Conservation (phyloP, 2,888 invertebrate genomes). For the Acrocyrtus sp. region DNA sequence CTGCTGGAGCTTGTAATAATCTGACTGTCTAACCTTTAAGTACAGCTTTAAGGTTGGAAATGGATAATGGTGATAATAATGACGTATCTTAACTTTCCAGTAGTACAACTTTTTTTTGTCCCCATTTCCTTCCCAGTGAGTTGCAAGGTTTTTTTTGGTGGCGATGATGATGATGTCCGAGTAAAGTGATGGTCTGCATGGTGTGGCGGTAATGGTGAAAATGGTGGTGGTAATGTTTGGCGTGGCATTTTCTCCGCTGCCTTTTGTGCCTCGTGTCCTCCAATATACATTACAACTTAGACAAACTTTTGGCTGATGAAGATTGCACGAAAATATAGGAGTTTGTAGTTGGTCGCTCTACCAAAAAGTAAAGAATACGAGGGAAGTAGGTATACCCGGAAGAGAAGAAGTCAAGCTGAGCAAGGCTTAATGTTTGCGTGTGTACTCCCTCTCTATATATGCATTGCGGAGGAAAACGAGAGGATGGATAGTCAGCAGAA, state of each 20-base stretch:
- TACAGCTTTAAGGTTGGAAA: slow-evolving; percentile 27
- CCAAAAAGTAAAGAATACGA: slow-evolving; percentile 13
- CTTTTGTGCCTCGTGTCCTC: too few relatives aligned
- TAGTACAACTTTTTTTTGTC: too few relatives aligned
- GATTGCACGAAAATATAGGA: slow-evolving; percentile 19
- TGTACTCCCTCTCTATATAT: background rate
- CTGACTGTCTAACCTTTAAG: background rate
- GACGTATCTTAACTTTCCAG: too few relatives aligned
- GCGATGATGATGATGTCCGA: slow-evolving; percentile 12
- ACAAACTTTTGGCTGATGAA: too few relatives aligned
- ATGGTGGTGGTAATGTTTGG: slow-evolving; percentile 1
- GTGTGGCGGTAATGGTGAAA: slow-evolving; percentile 4
- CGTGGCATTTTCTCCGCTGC: background rate
- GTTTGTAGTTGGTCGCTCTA: background rate
- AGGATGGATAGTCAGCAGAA: background rate
- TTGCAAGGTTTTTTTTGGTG: too few relatives aligned
- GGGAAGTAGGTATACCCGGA: slow-evolving; percentile 18
- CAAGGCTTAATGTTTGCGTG: background rate
- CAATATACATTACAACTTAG: too few relatives aligned
- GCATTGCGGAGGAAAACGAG: slow-evolving; percentile 4
- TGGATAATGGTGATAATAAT: slow-evolving; percentile 39
- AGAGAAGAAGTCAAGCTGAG: slow-evolving; percentile 45
- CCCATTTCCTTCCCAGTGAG: too few relatives aligned
- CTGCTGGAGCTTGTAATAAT: background rate
- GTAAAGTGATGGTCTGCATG: slow-evolving; percentile 11